These are phyloP conservation scores for Microchirus variegatus DNA, from an alignment of 2,797 vertebrate genomes.

Conservation along the genomic window DNA sequence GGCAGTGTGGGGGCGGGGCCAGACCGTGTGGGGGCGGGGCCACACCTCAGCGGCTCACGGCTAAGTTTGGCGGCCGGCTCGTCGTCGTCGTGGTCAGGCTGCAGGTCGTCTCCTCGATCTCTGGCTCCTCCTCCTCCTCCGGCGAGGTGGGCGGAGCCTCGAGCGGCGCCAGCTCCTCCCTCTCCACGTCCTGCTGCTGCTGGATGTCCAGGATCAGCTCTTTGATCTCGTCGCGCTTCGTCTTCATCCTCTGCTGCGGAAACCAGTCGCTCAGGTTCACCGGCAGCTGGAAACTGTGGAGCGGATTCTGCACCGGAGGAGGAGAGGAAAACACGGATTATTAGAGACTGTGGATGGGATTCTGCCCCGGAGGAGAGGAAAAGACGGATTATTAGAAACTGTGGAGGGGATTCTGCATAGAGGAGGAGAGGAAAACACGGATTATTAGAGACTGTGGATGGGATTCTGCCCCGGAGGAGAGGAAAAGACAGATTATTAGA, in stretches of 20 bases:
- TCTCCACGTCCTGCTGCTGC: slow-evolving; percentile 85
- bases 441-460: too few species aligned
- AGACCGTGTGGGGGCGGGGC: neutral
- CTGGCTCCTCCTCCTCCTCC: slow-evolving; percentile 83
- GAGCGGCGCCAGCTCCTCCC: slow-evolving; percentile 68
- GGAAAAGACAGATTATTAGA: too few species aligned
- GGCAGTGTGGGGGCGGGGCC: slow-evolving; percentile 50
- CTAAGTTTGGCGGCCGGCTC: slow-evolving; percentile 57
- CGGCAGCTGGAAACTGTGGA: slow-evolving; percentile 92
- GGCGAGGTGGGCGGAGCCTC: slow-evolving; percentile 31
- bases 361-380: neutral
- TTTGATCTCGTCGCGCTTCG: slow-evolving; percentile 93
- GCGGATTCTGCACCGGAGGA: slow-evolving; percentile 86
- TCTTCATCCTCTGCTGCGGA: slow-evolving; percentile 95
- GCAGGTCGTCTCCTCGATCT: slow-evolving; percentile 76
- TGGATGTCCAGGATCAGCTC: slow-evolving; percentile 91
- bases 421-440: too few species aligned
- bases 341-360: too few species aligned
- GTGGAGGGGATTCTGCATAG: too few species aligned
- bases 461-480: too few species aligned
- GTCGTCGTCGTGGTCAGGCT: slow-evolving; percentile 68
- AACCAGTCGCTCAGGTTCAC: slow-evolving; percentile 95
- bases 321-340: neutral
- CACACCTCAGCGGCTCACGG: slow-evolving; percentile 78
- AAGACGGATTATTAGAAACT: too few species aligned